These are phyloP conservation scores for Melanaphis sacchari DNA, from an alignment of 1,140 invertebrate genomes.

Conservation along the genomic window DNA sequence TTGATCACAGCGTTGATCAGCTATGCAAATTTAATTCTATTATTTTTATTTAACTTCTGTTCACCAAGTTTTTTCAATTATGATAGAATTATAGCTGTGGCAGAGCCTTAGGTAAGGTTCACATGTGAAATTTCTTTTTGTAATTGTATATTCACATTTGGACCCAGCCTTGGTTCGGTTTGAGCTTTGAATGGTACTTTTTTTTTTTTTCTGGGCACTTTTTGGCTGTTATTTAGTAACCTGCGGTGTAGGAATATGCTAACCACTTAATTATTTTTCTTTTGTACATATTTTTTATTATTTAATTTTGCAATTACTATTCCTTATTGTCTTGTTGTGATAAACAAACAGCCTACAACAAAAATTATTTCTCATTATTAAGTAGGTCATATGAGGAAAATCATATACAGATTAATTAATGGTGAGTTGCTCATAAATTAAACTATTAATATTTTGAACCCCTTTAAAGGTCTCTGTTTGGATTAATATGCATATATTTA, in stretches of 20 bases:
- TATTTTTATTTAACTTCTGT: background rate
- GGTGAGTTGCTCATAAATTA: conserved; percentile 24
- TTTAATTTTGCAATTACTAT: conserved; percentile 38
- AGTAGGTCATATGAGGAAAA: conserved; percentile 34
- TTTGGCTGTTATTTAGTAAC: conserved; percentile 52
- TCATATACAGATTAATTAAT: conserved; percentile 29
- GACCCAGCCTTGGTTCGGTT: conserved; percentile 59
- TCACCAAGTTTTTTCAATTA: conserved; percentile 40
- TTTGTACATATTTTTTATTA: conserved; percentile 29
- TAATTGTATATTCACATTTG: conserved; percentile 45
- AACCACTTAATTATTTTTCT: conserved; percentile 35
- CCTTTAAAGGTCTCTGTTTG: conserved; percentile 41
- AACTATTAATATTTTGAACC: background rate
- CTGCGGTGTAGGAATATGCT: conserved; percentile 52
- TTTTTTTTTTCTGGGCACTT: conserved; percentile 56
- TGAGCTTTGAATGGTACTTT: conserved; percentile 58
- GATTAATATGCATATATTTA: background rate
- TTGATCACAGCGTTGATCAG: conserved; percentile 32
- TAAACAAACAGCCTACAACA: background rate
- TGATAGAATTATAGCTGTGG: conserved; percentile 48
- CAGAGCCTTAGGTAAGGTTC: conserved; percentile 59
- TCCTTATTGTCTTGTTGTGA: conserved; percentile 40
- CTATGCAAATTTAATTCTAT: background rate
- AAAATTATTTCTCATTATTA: background rate
- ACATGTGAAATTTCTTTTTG: conserved; percentile 42